Percentiles rank a stretch among this genome's conserved stretches.
These are phyloP conservation scores for Atta colombica DNA, from an alignment of 1,140 invertebrate species.

Conservation along the genomic window DNA sequence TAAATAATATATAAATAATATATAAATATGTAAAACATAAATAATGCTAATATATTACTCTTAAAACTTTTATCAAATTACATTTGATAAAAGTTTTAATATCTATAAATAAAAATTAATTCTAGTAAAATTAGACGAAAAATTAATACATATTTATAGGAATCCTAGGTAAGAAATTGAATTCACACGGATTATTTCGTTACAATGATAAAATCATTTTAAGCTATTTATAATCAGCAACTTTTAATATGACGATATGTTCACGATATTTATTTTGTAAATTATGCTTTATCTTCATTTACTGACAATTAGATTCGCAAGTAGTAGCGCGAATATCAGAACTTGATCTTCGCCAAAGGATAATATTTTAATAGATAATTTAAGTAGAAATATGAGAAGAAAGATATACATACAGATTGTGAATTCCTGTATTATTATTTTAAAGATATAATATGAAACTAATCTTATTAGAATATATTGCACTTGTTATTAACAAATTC, in stretches of 20 bases:
- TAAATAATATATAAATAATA: not conserved
- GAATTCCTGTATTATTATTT: not conserved
- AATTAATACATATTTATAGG: not conserved
- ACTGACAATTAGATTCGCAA: conserved; percentile 19
- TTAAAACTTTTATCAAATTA: not conserved
- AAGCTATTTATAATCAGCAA: not conserved
- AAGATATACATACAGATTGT: not conserved
- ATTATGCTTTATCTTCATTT: conserved; percentile 31
- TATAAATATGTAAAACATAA: not conserved
- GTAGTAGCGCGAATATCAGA: not conserved
- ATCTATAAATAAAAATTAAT: not conserved
- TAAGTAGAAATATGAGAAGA: not conserved
- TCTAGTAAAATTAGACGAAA: not conserved
- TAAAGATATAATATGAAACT: not conserved
- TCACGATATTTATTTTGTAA: conserved; percentile 8
- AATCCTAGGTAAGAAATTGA: not conserved
- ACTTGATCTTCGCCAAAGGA: conserved; percentile 2
- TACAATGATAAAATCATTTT: not conserved
- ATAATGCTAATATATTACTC: not conserved
- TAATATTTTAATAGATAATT: not conserved
- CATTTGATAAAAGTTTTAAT: not conserved
- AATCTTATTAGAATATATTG: not conserved
- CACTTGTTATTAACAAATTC: not conserved
- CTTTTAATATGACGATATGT: not conserved
- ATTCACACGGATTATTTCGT: not conserved